Evolutionary conservation across 2,888 invertebrate genomes (phyloP), one percentile per base, ranked within the genome.

Genomic region (Callinectes sapidus): DNA sequence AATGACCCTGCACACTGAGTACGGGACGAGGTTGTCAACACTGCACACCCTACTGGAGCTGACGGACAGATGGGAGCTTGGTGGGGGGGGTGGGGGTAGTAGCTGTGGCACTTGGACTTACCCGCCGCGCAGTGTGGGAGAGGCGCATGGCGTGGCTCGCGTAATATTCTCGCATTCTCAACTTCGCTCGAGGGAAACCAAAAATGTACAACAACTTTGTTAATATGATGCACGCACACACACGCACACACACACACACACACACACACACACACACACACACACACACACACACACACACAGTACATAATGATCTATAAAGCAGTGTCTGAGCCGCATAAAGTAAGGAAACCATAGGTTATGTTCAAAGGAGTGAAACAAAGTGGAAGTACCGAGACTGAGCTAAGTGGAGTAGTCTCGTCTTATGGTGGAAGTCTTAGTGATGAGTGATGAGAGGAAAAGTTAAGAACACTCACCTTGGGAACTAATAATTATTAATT

Each of bases 141-240:
- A 90, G 90, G 18, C 71, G 55, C 85, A 39, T 48, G 90, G 28
- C 71, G 86, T 90, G 87, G 48, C 90, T 88, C 87, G 77, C 35
- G 85, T 66, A 87, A 92, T 92, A 92, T 13, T 88, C 90, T 92
- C 92, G 85, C 92, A 92, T 92, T 92, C 88, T 90, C 90, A 77
- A 92, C 92, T 92, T 90, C 54, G 28, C 54, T 16, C 71, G 55
- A 39, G 86, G 66, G 28, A 77, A 89, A 48, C 61, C 39, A 90
- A 90, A 48, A 35, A 90, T 87, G 48, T 48, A 48, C 87, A 87
- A 54, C 28, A 35, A 87, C 5, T 23, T 42, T 13, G 48, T 87
- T 87, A 54, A 54, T 87, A 87, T 42, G n/a, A 10, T 42, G 42
- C 1, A 23, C 32, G 28, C 23, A 28, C 32, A 28, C 48, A 54